phyloP scores from a whole-genome alignment of 2,888 invertebrate genomes.

The Drosophila yooni region DNA sequence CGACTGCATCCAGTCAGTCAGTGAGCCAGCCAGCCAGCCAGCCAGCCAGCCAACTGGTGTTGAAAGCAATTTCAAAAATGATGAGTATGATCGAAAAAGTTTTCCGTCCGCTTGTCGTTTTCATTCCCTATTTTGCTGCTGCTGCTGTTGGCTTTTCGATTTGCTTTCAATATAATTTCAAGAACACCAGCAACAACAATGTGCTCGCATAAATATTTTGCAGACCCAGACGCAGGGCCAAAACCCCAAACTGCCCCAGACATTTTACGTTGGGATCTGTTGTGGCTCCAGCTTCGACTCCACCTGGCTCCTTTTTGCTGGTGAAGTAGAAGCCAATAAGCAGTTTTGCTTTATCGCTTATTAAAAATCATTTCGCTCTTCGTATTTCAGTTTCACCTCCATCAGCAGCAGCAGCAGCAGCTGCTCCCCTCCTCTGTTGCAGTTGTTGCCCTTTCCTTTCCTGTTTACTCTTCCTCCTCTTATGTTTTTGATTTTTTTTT shows the following conservation, averaged over 20 bases:
- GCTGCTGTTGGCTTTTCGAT: conserved; percentile 74
- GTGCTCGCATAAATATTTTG: conserved; percentile 67
- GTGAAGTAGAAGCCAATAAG: conserved; percentile 71
- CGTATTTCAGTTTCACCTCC: conserved; percentile 77
- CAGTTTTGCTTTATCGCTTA: conserved; percentile 84
- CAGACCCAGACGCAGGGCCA: conserved; percentile 5
- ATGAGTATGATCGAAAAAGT: conserved; percentile 83
- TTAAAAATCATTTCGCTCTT: conserved; percentile 84
- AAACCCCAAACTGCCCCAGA: conserved; percentile 16
- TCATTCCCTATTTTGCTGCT: conserved; percentile 13
- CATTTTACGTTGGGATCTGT: conserved; percentile 6
- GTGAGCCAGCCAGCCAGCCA: conserved; percentile 42
- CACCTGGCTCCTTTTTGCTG: conserved; percentile 51
- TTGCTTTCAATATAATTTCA: conserved; percentile 75
- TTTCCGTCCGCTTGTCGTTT: conserved; percentile 37
- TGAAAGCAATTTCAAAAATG: conserved; percentile 85
- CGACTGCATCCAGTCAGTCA: conserved; percentile 8
- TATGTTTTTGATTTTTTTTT: neutral
- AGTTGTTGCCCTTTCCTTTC: conserved; percentile 13
- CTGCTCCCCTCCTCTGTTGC: conserved; percentile 24
- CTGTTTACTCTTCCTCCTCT: conserved; percentile 25
- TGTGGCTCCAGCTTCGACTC: conserved; percentile 31
- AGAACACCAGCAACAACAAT: conserved; percentile 24
- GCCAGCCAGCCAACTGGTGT: conserved; percentile 75
- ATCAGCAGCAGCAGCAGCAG: conserved; percentile 38